A percentile compares a stretch with the other conserved stretches of the same genome.
These are phyloP conservation scores for Limnephilus lunatus DNA, from an alignment of 2,888 invertebrate genomes.

Conservation along the genomic window DNA sequence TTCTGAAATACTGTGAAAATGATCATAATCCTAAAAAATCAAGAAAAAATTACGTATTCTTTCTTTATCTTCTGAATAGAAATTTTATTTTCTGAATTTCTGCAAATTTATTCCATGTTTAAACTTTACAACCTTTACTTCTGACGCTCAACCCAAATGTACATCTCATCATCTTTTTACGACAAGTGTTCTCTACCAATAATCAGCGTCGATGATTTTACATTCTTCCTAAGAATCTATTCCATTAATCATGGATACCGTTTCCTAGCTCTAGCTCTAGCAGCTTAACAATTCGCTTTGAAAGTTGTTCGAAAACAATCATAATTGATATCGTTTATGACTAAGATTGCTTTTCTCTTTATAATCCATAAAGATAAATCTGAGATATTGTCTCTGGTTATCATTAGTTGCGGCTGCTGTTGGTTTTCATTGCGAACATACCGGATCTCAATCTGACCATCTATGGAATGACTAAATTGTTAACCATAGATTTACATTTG, in stretches of 20 bases:
- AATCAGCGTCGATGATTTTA: background rate
- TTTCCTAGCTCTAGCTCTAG: background rate
- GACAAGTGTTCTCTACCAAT: background rate
- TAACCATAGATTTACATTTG: background rate
- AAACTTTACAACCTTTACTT: background rate
- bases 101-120: background rate
- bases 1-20: too few species aligned
- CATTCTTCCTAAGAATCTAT: conserved; percentile 9
- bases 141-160: background rate
- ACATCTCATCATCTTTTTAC: background rate
- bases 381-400: conserved; percentile 36
- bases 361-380: conserved; percentile 34
- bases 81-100: background rate
- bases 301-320: conserved; percentile 38
- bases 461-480: background rate
- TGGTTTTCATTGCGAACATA: conserved; percentile 17
- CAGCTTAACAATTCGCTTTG: conserved; percentile 18
- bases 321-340: conserved; percentile 21
- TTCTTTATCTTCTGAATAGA: too few species aligned
- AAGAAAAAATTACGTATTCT: too few species aligned
- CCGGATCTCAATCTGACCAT: conserved; percentile 27
- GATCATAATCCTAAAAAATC: too few species aligned
- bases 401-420: conserved; percentile 22
- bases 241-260: background rate
- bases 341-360: conserved; percentile 30